Evolutionary conservation across 2,113 vertebrate genomes (phyloP), one percentile per base, ranked within the genome.

Genomic region (Misgurnus anguillicaudatus): DNA sequence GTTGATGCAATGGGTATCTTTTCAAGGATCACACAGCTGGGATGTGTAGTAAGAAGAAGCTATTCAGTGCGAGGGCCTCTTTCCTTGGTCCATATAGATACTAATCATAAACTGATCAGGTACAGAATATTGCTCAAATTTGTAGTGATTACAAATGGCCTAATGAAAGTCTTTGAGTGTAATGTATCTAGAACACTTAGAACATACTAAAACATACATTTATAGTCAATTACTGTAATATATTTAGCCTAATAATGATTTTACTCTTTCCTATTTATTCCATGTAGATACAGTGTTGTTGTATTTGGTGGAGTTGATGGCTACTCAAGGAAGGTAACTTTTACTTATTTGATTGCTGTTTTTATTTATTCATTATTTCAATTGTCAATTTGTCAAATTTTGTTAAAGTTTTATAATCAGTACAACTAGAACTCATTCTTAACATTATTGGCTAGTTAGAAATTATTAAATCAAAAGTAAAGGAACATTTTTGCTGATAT

Each of bases 31-130:
- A 48, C 47, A 9, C 45, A 57, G 14, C 53, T 80, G 2, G 70
- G 70, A 31, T 80, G 79, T 67, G 47, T 75, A 55, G 79, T 67
- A 55, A 21, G 48, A 21, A n/a, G 62, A 57, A 67, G 11, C 4
- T 67, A 75, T 42, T 47, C 51, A 58, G 69, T 80, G 36, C 69
- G 7, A 57, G 61, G 61, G 3, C 69, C 69, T n/a, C 36, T 74
- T 14, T 60, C 70, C 7, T 60, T 80, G 21, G 62, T 77, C 47
- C 75, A 77, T 41, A 53, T 77, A 21, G 63, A 77, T 53, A 77
- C 63, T 4, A 66, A 77, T 67, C 63, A 55, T 45, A 67, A 77
- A 10, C 48, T 77, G 6, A 67, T 58, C 8, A 66, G 75, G 61
- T 66, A 41, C 3, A 60, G 57, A 24, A 24, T 60, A 9, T 3